A percentile compares a stretch with the other conserved stretches of the same genome.
Evolutionary conservation across 2,113 vertebrate genomes (phyloP).

Genomic region (Oncorhynchus clarkii): DNA sequence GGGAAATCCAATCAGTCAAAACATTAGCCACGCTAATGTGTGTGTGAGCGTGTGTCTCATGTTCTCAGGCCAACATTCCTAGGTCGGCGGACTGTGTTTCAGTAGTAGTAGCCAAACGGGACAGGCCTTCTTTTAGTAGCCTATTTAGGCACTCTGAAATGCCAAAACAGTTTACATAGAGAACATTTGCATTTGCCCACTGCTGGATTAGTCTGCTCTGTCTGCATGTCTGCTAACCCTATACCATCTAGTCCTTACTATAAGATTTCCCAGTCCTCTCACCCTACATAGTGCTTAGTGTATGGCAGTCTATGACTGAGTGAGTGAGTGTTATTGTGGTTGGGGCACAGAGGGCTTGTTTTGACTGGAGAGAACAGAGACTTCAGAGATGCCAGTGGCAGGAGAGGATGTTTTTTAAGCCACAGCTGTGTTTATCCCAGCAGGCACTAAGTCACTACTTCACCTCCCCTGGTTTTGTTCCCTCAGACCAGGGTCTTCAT

Average conservation of each 20-base stretch:
- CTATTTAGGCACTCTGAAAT: not conserved
- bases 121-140: not conserved
- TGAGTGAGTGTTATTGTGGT: not conserved
- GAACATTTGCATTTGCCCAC: not conserved
- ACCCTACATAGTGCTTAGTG: not conserved
- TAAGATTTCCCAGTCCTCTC: not conserved
- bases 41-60: conserved; percentile 2
- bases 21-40: not conserved
- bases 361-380: conserved; percentile 24
- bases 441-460: conserved; percentile 19
- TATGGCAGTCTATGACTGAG: not conserved
- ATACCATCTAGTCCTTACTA: not conserved
- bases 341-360: conserved; percentile 32
- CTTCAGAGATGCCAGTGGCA: conserved; percentile 27
- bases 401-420: conserved; percentile 46
- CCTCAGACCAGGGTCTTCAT: conserved; percentile 38
- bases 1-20: not conserved
- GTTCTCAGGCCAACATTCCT: conserved; percentile 1
- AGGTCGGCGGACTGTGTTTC: not conserved
- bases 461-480: not conserved
- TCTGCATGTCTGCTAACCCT: not conserved
- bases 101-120: not conserved
- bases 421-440: conserved; percentile 46
- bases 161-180: not conserved
- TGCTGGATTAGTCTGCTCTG: not conserved